phyloP scores from a whole-genome alignment of 2,113 vertebrate species.

The Cephalopterus ornatus region DNA sequence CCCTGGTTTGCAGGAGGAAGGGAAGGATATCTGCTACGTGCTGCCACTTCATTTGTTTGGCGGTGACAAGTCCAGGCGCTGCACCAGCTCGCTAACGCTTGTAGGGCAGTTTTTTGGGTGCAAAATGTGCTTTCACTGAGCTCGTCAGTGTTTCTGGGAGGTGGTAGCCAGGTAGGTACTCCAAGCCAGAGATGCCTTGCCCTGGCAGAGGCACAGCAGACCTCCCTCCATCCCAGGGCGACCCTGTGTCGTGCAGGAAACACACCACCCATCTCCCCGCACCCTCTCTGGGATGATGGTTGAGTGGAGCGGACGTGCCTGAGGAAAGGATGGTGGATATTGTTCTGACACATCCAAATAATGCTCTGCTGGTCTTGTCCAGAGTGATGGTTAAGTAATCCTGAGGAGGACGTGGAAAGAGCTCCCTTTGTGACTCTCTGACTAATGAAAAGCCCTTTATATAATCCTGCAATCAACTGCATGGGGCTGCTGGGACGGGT shows the following conservation, averaged over 20 bases:
- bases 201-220: not conserved
- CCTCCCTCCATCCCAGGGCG: not conserved
- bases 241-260: not conserved
- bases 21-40: not conserved
- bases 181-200: not conserved
- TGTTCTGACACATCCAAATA: not conserved
- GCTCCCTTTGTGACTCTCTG: conserved; percentile 52
- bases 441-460: conserved; percentile 67
- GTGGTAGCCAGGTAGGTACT: not conserved
- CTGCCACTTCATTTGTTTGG: not conserved
- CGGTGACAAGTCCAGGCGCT: not conserved
- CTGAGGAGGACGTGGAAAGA: conserved; percentile 39
- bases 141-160: rapidly evolving
- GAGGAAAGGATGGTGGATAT: not conserved
- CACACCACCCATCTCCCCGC: not conserved
- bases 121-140: not conserved
- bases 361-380: conserved; percentile 19
- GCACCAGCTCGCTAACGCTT: not conserved
- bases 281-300: not conserved
- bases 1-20: not conserved
- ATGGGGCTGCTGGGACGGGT: conserved; percentile 49
- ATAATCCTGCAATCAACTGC: conserved; percentile 64
- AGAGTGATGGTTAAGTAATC: conserved; percentile 23
- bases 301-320: not conserved
- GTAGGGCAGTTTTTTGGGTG: not conserved